phyloP scores from a whole-genome alignment of 2,113 vertebrate genomes.

The Melierax canorus region DNA sequence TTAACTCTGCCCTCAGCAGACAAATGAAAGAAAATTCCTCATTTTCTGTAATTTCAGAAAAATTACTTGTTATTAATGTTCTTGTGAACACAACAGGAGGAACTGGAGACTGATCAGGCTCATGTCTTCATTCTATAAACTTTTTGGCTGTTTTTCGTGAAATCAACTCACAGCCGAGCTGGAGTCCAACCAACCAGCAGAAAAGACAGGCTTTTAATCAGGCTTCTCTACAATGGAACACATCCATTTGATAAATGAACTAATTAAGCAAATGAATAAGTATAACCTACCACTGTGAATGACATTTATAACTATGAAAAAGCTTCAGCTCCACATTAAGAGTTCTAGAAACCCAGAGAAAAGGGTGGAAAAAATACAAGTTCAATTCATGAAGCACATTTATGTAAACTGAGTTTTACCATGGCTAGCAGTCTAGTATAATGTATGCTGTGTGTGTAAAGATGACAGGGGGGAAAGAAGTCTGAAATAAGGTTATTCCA shows the following conservation, averaged over 20 bases:
- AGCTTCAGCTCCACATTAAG: neutral
- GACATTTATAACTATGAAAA: constrained; percentile 49
- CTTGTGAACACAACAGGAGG: constrained; percentile 17
- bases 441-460: neutral
- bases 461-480: neutral
- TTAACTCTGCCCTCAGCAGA: neutral
- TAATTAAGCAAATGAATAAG: constrained; percentile 64
- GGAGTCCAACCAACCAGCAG: constrained; percentile 8
- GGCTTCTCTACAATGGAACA: constrained; percentile 1
- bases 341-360: constrained; percentile 1
- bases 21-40: constrained; percentile 32
- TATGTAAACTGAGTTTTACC: neutral
- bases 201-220: constrained; percentile 24
- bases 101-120: constrained; percentile 4
- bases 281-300: constrained; percentile 2
- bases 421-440: neutral
- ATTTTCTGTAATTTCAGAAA: constrained; percentile 53
- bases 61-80: constrained; percentile 51
- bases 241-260: constrained; percentile 60
- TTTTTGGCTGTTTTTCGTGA: constrained; percentile 31
- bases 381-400: neutral
- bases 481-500: neutral
- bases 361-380: neutral
- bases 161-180: constrained; percentile 8
- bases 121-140: constrained; percentile 46